Conservation (phyloP, 2,888 invertebrate species). For the Onthophagus sagittarius region DNA sequence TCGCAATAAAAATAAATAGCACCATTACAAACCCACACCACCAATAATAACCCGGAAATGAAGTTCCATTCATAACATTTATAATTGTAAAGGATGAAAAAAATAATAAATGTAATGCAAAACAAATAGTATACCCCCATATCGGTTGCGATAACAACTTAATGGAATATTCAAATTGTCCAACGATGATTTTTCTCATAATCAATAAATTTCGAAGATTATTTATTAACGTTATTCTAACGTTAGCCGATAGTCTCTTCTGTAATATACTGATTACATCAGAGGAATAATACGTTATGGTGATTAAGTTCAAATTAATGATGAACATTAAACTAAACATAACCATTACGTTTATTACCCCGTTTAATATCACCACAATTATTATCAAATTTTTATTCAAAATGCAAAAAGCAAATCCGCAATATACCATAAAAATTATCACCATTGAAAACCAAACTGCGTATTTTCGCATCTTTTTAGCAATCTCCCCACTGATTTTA, state of each 20-base stretch:
- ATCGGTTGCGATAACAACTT: not conserved
- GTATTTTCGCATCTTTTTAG: not conserved
- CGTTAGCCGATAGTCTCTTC: not conserved
- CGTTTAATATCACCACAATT: not conserved
- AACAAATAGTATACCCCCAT: not conserved
- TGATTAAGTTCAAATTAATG: not conserved
- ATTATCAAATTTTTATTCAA: not conserved
- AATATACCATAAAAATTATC: not conserved
- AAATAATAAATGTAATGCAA: not conserved
- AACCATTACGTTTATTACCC: not conserved
- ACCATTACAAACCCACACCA: not conserved
- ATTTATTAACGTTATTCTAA: not conserved
- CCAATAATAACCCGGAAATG: not conserved
- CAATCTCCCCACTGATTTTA: not conserved
- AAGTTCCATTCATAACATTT: not conserved
- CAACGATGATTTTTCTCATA: not conserved
- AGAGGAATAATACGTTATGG: not conserved
- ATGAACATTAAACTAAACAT: not conserved
- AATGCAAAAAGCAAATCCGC: not conserved
- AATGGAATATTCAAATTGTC: not conserved
- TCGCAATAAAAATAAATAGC: not conserved
- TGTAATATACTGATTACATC: not conserved
- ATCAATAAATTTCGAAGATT: not conserved
- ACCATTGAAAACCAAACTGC: not conserved
- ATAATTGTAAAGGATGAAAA: not conserved